Evolutionary conservation across 2,797 vertebrate genomes (phyloP), one percentile per base, ranked within the genome.

Genomic region (Emys orbicularis): DNA sequence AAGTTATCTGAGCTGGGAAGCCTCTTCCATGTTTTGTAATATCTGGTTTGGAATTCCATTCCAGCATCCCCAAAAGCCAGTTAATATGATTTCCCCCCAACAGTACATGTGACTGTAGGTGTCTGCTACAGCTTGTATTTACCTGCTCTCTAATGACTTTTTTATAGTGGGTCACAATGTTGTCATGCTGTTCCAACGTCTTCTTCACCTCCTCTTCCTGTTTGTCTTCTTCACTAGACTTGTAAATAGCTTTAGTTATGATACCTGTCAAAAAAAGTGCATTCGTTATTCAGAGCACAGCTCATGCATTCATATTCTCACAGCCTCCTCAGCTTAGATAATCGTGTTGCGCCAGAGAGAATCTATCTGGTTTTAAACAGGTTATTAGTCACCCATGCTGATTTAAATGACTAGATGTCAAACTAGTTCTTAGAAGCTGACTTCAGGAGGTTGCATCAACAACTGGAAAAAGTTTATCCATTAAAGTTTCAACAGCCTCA

Each of bases 161-260:
- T 98, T 99, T 99, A 97, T 99, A 99, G 98, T 99, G 99, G 94
- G 99, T 99, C 95, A 99, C 99, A 34, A 99, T 99, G 97, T 98
- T 99, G 98, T 99, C 99, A 25, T 99, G 99, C 79, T 99, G 99
- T 90, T 99, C 99, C 96, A 99, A 90, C 2, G 99, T 99, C 98
- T 99, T 99, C 98, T 99, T 99, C 90, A 99, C 99, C 93, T 99
- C 99, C 94, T 99, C 99, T 92, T 99, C 99, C 96, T 99, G 99
- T 96, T 99, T 99, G 95, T 99, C 99, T 96, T 99, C 99, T 97
- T 99, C 99, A 11, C 98, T 99, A 90, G 99, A 99, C 97, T 99
- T 99, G 97, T 99, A 99, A 96, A 99, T 98, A 5, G 99, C 99
- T 97, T 99, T 99, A 81, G 99, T 99, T 96, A 99, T 99, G 94